Conservation (phyloP, 2,797 vertebrate species). For the Ctenochaetus hawaiiensis region DNA sequence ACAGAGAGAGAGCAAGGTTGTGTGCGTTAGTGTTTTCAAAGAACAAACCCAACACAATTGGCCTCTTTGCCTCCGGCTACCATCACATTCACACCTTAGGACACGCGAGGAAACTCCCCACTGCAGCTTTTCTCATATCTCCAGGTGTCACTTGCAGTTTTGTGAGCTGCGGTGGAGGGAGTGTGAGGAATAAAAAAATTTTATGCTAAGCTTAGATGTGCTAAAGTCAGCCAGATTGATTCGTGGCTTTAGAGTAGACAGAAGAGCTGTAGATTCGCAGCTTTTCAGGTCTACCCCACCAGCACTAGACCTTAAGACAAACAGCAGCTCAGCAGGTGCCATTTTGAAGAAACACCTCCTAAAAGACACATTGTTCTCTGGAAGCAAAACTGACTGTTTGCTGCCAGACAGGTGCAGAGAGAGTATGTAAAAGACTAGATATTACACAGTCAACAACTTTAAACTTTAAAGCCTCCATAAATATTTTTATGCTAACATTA, state of each 20-base stretch:
- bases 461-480: neutral
- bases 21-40: conserved; percentile 54
- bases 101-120: conserved; percentile 49
- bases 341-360: conserved; percentile 17
- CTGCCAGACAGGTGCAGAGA: neutral
- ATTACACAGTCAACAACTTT: neutral
- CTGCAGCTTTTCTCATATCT: conserved; percentile 53
- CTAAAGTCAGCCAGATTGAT: conserved; percentile 49
- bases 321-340: conserved; percentile 9
- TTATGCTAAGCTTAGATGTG: conserved; percentile 27
- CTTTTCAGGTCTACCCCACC: conserved; percentile 21
- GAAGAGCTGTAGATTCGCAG: conserved; percentile 43
- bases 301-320: conserved; percentile 25
- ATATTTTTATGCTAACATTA: neutral
- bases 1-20: conserved; percentile 28
- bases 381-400: neutral
- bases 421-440: neutral
- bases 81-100: conserved; percentile 55
- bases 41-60: conserved; percentile 51
- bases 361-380: conserved; percentile 12
- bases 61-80: conserved; percentile 45
- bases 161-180: neutral
- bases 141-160: conserved; percentile 40
- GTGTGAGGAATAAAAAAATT: conserved; percentile 9
- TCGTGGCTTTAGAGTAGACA: conserved; percentile 32